Conservation (phyloP, 2,888 invertebrate genomes). For the Octonoba sinensis region DNA sequence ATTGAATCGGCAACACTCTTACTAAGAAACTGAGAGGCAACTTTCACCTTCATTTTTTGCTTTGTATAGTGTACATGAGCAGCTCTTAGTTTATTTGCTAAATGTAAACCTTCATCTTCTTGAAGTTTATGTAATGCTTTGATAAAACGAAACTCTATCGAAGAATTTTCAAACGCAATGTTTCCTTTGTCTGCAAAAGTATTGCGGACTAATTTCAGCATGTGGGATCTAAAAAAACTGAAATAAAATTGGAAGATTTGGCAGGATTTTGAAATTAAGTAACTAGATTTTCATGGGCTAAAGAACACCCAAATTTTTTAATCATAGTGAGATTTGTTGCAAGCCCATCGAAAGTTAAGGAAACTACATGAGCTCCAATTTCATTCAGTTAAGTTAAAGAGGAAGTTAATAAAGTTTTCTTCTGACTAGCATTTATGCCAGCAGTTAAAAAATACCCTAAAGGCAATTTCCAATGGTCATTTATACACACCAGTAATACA, state of each 20-base stretch:
- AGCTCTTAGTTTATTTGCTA: neutral
- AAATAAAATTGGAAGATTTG: neutral
- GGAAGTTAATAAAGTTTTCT: neutral
- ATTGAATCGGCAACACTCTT: too few species aligned
- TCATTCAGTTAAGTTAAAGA: neutral
- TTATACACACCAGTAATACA: neutral
- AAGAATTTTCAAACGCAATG: neutral
- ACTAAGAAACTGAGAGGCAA: too few species aligned
- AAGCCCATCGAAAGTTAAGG: conserved; percentile 8
- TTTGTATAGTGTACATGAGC: too few species aligned
- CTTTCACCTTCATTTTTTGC: too few species aligned
- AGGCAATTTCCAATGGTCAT: neutral
- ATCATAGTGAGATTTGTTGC: conserved; percentile 1
- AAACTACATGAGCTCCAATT: neutral
- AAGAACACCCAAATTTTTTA: neutral
- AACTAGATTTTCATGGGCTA: neutral
- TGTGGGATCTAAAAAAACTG: neutral
- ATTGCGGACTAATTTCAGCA: neutral
- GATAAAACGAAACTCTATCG: neutral
- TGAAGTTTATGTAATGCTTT: neutral
- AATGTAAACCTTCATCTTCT: neutral
- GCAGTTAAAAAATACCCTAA: conserved; percentile 1
- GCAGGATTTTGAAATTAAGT: neutral
- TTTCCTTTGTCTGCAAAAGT: neutral
- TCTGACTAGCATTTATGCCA: neutral